Conservation (phyloP, 2,888 invertebrate genomes). For the Diarsia dahlii region DNA sequence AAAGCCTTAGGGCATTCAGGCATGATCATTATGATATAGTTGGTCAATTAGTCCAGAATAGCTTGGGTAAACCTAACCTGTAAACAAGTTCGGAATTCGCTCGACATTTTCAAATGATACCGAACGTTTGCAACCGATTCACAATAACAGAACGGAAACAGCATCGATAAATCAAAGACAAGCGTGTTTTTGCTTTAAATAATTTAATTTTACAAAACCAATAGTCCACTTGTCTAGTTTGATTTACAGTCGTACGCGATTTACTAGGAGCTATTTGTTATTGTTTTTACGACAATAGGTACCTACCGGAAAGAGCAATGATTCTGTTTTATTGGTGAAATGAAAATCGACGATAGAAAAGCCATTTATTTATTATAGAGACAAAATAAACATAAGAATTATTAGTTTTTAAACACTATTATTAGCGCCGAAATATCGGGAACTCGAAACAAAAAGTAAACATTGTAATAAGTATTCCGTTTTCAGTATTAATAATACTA, state of each 20-base stretch:
- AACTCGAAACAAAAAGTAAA: too few relatives aligned
- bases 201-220: slow-evolving; percentile 71
- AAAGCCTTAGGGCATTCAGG: not conserved
- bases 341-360: too few relatives aligned
- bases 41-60: not conserved
- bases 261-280: not conserved
- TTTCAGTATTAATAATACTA: too few relatives aligned
- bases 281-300: not conserved
- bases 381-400: too few relatives aligned
- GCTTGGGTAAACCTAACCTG: not conserved
- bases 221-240: slow-evolving; percentile 67
- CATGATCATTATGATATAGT: not conserved
- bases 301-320: not conserved
- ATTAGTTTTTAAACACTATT: too few relatives aligned
- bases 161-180: slow-evolving; percentile 70
- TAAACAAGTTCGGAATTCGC: not conserved
- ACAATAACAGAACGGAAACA: slow-evolving; percentile 67
- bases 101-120: not conserved
- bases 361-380: too few relatives aligned
- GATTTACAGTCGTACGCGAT: slow-evolving; percentile 51
- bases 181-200: slow-evolving; percentile 65
- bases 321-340: not conserved
- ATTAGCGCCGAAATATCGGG: too few relatives aligned
- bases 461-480: too few relatives aligned
- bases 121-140: slow-evolving; percentile 41